Conservation (phyloP, 1,140 invertebrate species). For the Charaxes varanes region DNA sequence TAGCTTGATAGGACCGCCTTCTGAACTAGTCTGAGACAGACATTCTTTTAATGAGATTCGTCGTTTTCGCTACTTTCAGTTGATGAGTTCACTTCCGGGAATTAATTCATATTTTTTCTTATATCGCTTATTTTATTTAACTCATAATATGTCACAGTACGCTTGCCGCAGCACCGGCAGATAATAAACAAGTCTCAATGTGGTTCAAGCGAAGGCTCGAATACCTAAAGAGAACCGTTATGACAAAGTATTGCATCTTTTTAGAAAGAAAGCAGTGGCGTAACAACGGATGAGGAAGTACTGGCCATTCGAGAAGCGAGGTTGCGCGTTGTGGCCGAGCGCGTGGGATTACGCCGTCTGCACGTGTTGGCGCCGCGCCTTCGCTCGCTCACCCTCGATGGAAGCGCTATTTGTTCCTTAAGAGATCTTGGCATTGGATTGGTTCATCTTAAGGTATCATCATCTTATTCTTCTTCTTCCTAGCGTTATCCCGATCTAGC, state of each 20-base stretch:
- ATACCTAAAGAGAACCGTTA: conserved; percentile 1
- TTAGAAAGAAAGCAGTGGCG: conserved; percentile 71
- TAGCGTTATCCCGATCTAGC: no score
- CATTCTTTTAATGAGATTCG: no score
- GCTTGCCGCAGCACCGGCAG: no score
- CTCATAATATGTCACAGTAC: no score
- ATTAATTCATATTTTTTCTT: no score
- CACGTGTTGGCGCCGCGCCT: conserved; percentile 77
- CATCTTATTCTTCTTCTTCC: no score
- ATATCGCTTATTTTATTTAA: no score
- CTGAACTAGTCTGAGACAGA: no score
- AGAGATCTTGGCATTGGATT: conserved; percentile 80
- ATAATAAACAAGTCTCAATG: neutral
- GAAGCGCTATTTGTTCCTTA: conserved; percentile 77
- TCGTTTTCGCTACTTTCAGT: no score
- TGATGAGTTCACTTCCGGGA: no score
- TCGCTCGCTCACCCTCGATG: conserved; percentile 76
- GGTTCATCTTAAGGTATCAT: conserved; percentile 69
- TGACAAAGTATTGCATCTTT: conserved; percentile 14
- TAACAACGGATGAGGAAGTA: conserved; percentile 71
- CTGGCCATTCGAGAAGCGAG: conserved; percentile 75
- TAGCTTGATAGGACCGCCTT: no score
- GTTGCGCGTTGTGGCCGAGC: conserved; percentile 76
- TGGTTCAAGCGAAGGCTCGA: neutral
- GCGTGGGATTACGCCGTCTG: conserved; percentile 76